These are phyloP conservation scores for Apamea anceps DNA, from an alignment of 2,888 invertebrate species.

Conservation along the genomic window DNA sequence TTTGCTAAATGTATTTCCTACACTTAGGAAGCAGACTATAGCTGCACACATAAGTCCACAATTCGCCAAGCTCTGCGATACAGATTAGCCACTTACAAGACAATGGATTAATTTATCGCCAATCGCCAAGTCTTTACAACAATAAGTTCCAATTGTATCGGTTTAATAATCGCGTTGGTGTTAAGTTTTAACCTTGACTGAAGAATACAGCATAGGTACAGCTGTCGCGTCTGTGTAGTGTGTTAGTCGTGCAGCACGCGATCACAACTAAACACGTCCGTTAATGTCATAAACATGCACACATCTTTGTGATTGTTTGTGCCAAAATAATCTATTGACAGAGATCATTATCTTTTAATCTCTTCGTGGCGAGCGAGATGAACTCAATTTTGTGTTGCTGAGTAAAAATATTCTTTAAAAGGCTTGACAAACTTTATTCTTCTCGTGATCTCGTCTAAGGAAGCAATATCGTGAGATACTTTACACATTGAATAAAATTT, in stretches of 20 bases:
- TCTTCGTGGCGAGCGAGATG: conserved; percentile 13
- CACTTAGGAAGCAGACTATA: conserved; percentile 6
- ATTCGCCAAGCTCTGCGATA: conserved; percentile 43
- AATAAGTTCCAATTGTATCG: conserved; percentile 61
- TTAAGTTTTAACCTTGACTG: conserved; percentile 66
- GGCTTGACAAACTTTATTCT: conserved; percentile 14
- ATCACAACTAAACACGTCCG: conserved; percentile 60
- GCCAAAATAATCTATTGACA: conserved; percentile 50
- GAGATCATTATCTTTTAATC: conserved; percentile 24
- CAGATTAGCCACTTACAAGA: conserved; percentile 48
- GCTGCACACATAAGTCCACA: conserved; percentile 1
- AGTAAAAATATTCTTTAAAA: neutral
- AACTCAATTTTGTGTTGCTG: neutral
- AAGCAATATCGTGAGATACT: conserved; percentile 15
- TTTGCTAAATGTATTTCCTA: neutral
- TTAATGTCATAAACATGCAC: conserved; percentile 29
- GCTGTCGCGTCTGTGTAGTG: conserved; percentile 53
- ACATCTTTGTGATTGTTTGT: conserved; percentile 38
- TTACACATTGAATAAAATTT: neutral
- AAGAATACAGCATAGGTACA: conserved; percentile 62
- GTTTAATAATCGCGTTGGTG: conserved; percentile 55
- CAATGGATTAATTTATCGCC: conserved; percentile 63
- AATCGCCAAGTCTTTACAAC: conserved; percentile 51
- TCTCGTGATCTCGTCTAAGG: neutral
- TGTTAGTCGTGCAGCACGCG: conserved; percentile 65